Evolutionary conservation across 2,797 vertebrate species (phyloP), one percentile per base, ranked within the genome.

Genomic region (Thamnophis elegans): DNA sequence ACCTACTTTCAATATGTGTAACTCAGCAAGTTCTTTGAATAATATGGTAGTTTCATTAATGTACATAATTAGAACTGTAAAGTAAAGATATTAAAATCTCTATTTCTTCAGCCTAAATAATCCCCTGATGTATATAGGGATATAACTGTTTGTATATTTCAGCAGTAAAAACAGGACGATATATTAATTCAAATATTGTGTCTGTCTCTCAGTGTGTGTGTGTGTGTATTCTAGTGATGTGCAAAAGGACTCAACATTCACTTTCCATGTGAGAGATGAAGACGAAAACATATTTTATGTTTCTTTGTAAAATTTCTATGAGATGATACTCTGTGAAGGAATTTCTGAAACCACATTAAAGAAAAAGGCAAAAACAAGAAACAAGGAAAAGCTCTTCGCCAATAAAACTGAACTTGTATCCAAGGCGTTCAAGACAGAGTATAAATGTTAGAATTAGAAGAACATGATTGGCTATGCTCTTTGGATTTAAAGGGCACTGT

Each of bases 1-100:
- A 92, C 8, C 47, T 36, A 92, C 7, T 93, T 96, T 88, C 56
- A 93, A 10, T 95, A 91, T 92, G 82, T 94, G 47, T 91, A 93
- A 47, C 22, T 93, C 88, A 87, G 73, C 16, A 56, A 90, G 58
- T 88, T 51, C 16, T 93, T 12, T 91, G 55, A 91, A 54, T 92
- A 87, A 85, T 85, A 28, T 88, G 60, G 60, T 0, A 0, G 0
- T 88, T 95, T 95, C 85, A 78, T 92, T 95, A 92, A 85, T 42
- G 42, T 3, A 54, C 0, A 0, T 92, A 91, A 94, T 4, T 0
- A 26, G 5, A 89, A 3, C 36, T 0, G 0, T 94, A 93, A 95
- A 91, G 22, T 85, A 92, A 93, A 92, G 47, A 60, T 91, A 94
- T 90, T 60, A 91, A 73, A 87, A 91, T 20, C 1, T 4, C 16